phyloP scores from a whole-genome alignment of 2,113 vertebrate species.

The Polypterus senegalus region DNA sequence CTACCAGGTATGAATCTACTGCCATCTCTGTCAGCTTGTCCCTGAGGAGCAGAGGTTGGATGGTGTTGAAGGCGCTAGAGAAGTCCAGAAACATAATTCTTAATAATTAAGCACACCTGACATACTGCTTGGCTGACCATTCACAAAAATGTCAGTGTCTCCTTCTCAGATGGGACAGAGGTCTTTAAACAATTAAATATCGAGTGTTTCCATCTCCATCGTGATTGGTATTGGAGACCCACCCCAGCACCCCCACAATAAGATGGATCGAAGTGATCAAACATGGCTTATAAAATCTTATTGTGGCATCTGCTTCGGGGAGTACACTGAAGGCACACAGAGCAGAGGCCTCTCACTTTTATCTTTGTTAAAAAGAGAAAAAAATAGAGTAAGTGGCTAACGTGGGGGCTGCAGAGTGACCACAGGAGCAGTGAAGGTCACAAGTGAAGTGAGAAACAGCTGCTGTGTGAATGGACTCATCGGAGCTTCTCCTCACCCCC shows the following conservation, averaged over 20 bases:
- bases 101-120: too few species aligned
- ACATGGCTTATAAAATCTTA: conserved; percentile 32
- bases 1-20: too few species aligned
- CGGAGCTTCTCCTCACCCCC: conserved; percentile 21
- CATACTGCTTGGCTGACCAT: too few species aligned
- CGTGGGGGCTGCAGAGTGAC: conserved; percentile 24
- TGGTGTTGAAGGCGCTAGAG: too few species aligned
- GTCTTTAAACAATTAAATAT: too few species aligned
- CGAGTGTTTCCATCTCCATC: too few species aligned
- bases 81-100: too few species aligned
- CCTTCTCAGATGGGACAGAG: too few species aligned
- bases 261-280: conserved; percentile 28
- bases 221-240: conserved; percentile 24
- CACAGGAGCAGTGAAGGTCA: conserved; percentile 26
- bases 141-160: too few species aligned
- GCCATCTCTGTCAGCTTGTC: too few species aligned
- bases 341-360: conserved; percentile 22
- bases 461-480: conserved; percentile 36
- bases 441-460: conserved; percentile 36
- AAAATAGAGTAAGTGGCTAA: conserved; percentile 10
- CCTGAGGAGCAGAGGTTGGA: too few species aligned
- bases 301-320: conserved; percentile 35
- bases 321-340: conserved; percentile 25
- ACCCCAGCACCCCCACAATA: conserved; percentile 11
- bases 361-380: conserved; percentile 12